phyloP scores from a whole-genome alignment of 2,888 invertebrate species.

The Dermolepida albohirtum region DNA sequence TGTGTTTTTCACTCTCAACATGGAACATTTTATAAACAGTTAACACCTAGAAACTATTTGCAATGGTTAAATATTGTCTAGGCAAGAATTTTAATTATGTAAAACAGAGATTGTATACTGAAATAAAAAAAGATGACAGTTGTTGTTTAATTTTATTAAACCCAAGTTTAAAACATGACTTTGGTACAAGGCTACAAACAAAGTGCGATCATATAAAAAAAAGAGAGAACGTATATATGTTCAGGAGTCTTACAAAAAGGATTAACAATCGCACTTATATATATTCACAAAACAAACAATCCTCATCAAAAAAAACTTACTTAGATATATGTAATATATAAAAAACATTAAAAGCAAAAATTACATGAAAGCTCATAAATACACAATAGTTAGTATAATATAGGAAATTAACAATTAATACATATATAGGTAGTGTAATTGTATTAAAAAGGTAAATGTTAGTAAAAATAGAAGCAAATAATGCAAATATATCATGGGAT shows the following conservation, averaged over 20 bases:
- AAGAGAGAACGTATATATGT: conserved; percentile 7
- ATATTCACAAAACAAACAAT: conserved; percentile 41
- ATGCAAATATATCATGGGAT: conserved; percentile 35
- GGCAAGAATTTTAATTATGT: too few species aligned
- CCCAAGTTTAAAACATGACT: conserved; percentile 45
- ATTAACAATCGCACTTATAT: conserved; percentile 37
- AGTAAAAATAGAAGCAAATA: conserved; percentile 36
- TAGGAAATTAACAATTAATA: conserved; percentile 24
- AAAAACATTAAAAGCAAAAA: conserved; percentile 37
- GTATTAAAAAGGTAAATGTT: conserved; percentile 24
- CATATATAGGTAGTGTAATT: background rate
- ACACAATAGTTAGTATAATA: conserved; percentile 27
- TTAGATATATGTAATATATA: conserved; percentile 14
- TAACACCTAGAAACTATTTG: too few species aligned
- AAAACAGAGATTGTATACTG: too few species aligned
- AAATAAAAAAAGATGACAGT: conserved; percentile 28
- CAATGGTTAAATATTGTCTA: too few species aligned
- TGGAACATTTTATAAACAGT: too few species aligned
- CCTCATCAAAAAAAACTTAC: conserved; percentile 27
- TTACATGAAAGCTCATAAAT: conserved; percentile 40
- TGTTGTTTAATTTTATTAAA: conserved; percentile 44
- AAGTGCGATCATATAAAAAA: conserved; percentile 38
- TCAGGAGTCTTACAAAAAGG: conserved; percentile 1
- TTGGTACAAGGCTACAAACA: conserved; percentile 45
- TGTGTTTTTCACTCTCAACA: too few species aligned